A percentile compares a stretch with the other conserved stretches of the same genome.
Evolutionary conservation across 2,113 vertebrate species (phyloP).

Genomic region (Thymallus thymallus): DNA sequence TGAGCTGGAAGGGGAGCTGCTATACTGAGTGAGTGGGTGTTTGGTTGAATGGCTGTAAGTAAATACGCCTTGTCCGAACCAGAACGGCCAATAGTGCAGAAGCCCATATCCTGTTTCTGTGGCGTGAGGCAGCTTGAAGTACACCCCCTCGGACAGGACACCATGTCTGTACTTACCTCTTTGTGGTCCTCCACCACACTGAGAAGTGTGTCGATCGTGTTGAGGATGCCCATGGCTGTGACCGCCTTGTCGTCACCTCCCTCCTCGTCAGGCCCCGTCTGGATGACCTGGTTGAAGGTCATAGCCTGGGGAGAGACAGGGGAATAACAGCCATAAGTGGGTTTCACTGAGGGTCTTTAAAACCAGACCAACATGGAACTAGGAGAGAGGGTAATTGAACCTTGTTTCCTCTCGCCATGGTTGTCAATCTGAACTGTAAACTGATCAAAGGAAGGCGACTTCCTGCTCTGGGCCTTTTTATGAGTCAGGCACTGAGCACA

Average conservation of each 20-base stretch:
- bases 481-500: not conserved
- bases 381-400: too few species aligned
- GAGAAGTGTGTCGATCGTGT: conserved; percentile 97
- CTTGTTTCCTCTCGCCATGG: not conserved
- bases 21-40: conserved; percentile 15
- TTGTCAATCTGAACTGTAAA: not conserved
- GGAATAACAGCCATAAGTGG: not conserved
- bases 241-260: conserved; percentile 99
- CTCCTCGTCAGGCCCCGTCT: conserved; percentile 96
- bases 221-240: conserved; percentile 98
- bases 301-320: conserved; percentile 81
- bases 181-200: conserved; percentile 99
- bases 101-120: too few species aligned
- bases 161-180: conserved; percentile 78
- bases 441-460: not conserved
- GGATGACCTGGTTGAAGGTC: conserved; percentile 99
- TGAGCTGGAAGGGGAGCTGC: conserved; percentile 3
- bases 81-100: too few species aligned
- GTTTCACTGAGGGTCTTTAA: not conserved
- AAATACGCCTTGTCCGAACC: too few species aligned
- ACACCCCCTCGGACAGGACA: too few species aligned
- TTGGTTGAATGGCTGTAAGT: conserved; percentile 11
- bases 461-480: not conserved
- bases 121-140: too few species aligned
- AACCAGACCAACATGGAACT: too few species aligned